These are phyloP conservation scores for Gambusia affinis DNA, from an alignment of 2,113 vertebrate species.

Conservation along the genomic window DNA sequence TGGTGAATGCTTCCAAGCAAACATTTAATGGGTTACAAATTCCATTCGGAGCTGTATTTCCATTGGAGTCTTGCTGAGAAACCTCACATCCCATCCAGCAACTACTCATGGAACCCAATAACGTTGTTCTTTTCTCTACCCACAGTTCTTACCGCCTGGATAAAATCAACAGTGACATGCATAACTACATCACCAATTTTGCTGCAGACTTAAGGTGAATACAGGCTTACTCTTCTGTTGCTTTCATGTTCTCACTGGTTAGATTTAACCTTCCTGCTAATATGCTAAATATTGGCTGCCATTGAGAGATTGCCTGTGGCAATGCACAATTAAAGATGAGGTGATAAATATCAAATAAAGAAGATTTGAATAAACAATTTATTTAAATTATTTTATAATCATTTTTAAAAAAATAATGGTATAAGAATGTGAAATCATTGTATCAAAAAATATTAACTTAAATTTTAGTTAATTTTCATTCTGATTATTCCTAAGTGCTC, in stretches of 20 bases:
- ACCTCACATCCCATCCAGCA: conserved; percentile 51
- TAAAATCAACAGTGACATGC: conserved; percentile 84
- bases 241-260: conserved; percentile 64
- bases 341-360: conserved; percentile 15
- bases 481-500: too few relatives aligned
- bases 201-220: conserved; percentile 85
- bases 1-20: conserved; percentile 62
- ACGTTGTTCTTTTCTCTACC: conserved; percentile 75
- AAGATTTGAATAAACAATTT: background rate
- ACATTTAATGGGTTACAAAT: conserved; percentile 56
- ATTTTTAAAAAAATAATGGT: background rate
- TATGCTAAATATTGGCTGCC: conserved; percentile 58
- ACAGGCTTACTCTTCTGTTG: conserved; percentile 54
- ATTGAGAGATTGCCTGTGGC: conserved; percentile 62
- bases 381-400: too few relatives aligned
- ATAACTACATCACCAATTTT: conserved; percentile 86
- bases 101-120: conserved; percentile 59
- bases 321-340: conserved; percentile 29
- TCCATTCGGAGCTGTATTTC: conserved; percentile 24
- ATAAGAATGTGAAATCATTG: background rate
- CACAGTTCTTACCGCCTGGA: conserved; percentile 84
- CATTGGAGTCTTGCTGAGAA: conserved; percentile 30
- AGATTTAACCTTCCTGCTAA: conserved; percentile 50
- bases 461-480: too few relatives aligned
- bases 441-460: too few relatives aligned